Conservation (phyloP, 2,113 vertebrate species). For the Prionailurus viverrinus region DNA sequence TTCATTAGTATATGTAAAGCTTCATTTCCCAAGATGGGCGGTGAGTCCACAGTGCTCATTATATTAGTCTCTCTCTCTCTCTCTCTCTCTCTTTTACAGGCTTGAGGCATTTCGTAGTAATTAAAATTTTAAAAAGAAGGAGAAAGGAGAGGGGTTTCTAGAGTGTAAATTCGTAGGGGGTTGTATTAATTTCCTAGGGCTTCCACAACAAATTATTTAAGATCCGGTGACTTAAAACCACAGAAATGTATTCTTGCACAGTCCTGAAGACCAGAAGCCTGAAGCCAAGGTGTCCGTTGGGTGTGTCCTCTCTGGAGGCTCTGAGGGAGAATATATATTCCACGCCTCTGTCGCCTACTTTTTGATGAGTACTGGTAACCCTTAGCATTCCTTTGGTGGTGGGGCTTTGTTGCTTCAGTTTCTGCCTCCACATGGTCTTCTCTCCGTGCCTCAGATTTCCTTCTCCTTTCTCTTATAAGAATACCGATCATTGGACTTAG, state of each 20-base stretch:
- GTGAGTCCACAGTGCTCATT: neutral
- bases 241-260: neutral
- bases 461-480: neutral
- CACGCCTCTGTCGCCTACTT: neutral
- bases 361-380: neutral
- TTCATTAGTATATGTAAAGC: neutral
- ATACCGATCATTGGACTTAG: neutral
- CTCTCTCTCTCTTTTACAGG: neutral
- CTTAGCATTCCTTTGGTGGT: neutral
- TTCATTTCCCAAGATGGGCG: neutral
- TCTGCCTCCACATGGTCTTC: neutral
- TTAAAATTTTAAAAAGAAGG: neutral
- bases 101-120: slow-evolving; percentile 38
- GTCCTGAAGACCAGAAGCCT: neutral
- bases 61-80: neutral
- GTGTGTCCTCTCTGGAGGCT: neutral
- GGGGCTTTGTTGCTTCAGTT: too few relatives aligned
- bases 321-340: neutral
- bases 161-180: neutral
- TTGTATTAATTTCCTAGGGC: neutral
- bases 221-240: neutral
- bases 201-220: neutral
- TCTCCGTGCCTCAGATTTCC: neutral
- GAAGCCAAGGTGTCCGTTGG: neutral
- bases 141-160: neutral